A percentile compares a stretch with the other conserved stretches of the same genome.
Evolutionary conservation across 2,888 invertebrate species (phyloP).

Genomic region (Machimus atricapillus): DNA sequence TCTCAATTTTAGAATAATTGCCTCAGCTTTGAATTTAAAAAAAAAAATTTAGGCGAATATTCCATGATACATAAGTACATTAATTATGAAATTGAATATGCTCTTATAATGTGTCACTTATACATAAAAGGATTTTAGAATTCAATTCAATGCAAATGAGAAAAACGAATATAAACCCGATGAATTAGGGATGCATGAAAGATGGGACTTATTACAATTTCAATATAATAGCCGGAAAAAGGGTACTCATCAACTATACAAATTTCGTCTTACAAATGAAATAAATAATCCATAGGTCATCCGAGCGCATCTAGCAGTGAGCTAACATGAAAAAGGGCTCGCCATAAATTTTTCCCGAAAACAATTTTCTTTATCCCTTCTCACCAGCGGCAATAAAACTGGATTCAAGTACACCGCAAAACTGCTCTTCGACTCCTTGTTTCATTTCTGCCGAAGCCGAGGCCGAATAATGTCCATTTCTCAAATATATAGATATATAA

Average conservation of each 20-base stretch:
- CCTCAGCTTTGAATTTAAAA: too few relatives aligned
- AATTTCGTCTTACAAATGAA: background rate
- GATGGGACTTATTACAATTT: background rate
- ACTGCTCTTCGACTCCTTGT: background rate
- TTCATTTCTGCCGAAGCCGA: background rate
- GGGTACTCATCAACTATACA: background rate
- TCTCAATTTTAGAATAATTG: too few relatives aligned
- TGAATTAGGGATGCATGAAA: background rate
- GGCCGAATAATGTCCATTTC: background rate
- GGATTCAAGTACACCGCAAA: slow-evolving; percentile 9
- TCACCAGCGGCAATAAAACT: slow-evolving; percentile 7
- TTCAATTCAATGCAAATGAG: too few relatives aligned
- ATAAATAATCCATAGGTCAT: background rate
- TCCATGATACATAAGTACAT: too few relatives aligned
- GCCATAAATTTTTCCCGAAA: slow-evolving; percentile 8
- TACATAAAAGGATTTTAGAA: too few relatives aligned
- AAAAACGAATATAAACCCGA: background rate
- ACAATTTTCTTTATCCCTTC: slow-evolving; percentile 23
- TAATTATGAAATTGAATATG: too few relatives aligned
- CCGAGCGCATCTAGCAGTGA: background rate
- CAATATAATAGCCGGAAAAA: background rate
- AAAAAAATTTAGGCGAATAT: too few relatives aligned
- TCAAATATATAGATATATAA: background rate
- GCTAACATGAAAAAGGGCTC: background rate
- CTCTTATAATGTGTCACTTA: too few relatives aligned